Conservation (phyloP, 2,797 vertebrate genomes). For the Adelosebastes latens region DNA sequence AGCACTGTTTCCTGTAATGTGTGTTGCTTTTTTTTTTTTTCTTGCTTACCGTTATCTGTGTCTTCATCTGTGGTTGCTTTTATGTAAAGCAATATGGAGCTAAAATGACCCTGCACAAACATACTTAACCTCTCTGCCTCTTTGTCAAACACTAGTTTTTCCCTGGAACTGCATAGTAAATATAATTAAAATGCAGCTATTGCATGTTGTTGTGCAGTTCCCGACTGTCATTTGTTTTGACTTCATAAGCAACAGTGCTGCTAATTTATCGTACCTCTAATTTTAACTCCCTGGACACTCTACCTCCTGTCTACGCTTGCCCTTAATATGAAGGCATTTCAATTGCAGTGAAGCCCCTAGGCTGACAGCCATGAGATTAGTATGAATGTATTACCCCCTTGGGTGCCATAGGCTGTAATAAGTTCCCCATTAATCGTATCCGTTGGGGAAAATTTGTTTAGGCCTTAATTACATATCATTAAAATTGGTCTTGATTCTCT, state of each 20-base stretch:
- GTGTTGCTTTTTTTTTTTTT: background rate
- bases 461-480: slow-evolving; percentile 87
- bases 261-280: slow-evolving; percentile 77
- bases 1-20: slow-evolving; percentile 51
- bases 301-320: slow-evolving; percentile 77
- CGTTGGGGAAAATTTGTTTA: slow-evolving; percentile 85
- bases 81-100: slow-evolving; percentile 20
- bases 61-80: slow-evolving; percentile 12
- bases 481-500: slow-evolving; percentile 83
- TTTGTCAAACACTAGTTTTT: background rate
- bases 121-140: slow-evolving; percentile 11
- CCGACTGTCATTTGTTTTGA: slow-evolving; percentile 67
- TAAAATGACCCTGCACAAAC: slow-evolving; percentile 11
- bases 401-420: slow-evolving; percentile 86
- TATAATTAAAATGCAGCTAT: slow-evolving; percentile 37
- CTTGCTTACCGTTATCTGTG: slow-evolving; percentile 5
- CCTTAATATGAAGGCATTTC: slow-evolving; percentile 84
- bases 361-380: slow-evolving; percentile 86
- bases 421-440: slow-evolving; percentile 86
- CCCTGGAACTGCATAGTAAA: background rate
- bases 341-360: slow-evolving; percentile 79
- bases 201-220: slow-evolving; percentile 49
- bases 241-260: slow-evolving; percentile 65
- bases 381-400: slow-evolving; percentile 87
- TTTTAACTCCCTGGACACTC: slow-evolving; percentile 77